Base-by-base conservation (phyloP, 2,113 vertebrate genomes). In the Amphilophus citrinellus region DNA sequence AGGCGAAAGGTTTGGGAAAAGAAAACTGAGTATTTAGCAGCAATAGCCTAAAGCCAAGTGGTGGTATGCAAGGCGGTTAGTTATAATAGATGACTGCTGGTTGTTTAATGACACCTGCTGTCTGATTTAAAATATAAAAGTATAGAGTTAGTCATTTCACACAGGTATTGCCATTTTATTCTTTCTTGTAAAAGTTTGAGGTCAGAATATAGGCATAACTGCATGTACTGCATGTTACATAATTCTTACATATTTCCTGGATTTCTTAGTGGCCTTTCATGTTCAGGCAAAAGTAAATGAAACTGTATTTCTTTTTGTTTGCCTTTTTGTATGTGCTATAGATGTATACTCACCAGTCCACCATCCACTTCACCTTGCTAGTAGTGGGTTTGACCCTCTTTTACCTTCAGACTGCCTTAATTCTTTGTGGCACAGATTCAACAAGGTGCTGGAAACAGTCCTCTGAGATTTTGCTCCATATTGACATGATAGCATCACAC, bases 101-200 rank as follows among this genome's bases (percentile, higher is more conserved):
- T 24, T 62, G 20, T 56, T 83, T 15, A 53, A 68, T 18, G 15
- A 77, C 61, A 20, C 61, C 17, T 32, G 57, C 65, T 73, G n/a
- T n/a, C 35, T 84, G 76, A 17, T 53, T 53, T 71, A 22, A 32
- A 88, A 73, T 30, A 76, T 60, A 77, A 73, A 82, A 68, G 58
- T 44, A 1, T 8, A 62, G 15, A 13, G 56, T 6, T 76, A n/a
- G 47, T 9, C 6, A 50, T 18, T 73, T 53, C 27, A 44, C 27
- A 80, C 13, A 47, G 47, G 37, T 57, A 42, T 83, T 80, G 47
- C 61, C 32, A 47, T 18, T 57, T 62, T 39, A 60, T 14, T 60
- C 10, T 30, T 80, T 79, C 35, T 42, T 58, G 27, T 37, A 57
- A 39, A 65, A 17, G 14, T 58, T 53, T 60, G 18, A 56, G 10